Percentiles rank a stretch among this genome's conserved stretches.
Conservation (phyloP, 1,140 invertebrate species). For the Chironomus tepperi region DNA sequence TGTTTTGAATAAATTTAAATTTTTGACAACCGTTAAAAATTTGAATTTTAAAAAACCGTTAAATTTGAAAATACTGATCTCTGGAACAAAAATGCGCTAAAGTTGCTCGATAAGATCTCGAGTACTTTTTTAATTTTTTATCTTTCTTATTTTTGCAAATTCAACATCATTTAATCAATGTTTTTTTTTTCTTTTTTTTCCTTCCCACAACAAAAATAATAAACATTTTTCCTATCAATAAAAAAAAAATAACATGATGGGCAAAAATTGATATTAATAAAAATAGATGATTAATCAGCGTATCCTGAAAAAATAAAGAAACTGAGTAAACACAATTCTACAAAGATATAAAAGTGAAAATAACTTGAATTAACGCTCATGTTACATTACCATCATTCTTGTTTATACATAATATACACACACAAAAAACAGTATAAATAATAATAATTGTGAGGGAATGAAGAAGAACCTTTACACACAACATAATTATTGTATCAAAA, state of each 20-base stretch:
- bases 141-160: not conserved
- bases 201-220: not conserved
- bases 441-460: not conserved
- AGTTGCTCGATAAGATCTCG: no score
- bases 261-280: not conserved
- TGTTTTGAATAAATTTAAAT: no score
- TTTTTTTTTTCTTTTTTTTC: not conserved
- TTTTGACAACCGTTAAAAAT: no score
- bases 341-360: not conserved
- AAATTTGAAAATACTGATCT: no score
- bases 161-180: not conserved
- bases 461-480: not conserved
- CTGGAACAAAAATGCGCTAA: no score
- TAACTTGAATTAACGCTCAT: not conserved
- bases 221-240: not conserved
- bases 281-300: conserved; percentile 20
- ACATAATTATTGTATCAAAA: not conserved
- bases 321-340: not conserved
- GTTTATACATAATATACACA: not conserved
- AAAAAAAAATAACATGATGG: not conserved
- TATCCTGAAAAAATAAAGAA: conserved; percentile 13
- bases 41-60: no score
- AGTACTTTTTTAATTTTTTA: no score
- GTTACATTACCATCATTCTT: not conserved
- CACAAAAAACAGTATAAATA: not conserved